Evolutionary conservation across 2,113 vertebrate genomes (phyloP), one percentile per base, ranked within the genome.

Genomic region (Labrus mixtus): DNA sequence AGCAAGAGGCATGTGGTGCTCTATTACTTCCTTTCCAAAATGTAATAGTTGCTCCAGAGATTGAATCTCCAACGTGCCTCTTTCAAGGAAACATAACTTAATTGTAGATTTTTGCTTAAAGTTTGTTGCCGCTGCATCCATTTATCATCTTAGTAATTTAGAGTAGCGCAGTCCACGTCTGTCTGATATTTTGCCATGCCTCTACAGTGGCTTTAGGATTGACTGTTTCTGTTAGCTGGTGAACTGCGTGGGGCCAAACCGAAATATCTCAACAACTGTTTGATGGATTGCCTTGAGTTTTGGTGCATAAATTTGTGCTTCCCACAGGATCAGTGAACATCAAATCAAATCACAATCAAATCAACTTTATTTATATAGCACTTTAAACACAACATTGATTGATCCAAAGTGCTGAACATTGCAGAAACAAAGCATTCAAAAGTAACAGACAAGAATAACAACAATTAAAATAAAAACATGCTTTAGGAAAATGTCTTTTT

Each of bases 211-310:
- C 37, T 36, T n/a, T 41, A 19, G 15, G 19, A n/a, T 2, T 20
- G 15, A 17, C 3, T 19, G 15, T 48, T 48, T 6, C 36, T 33
- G 59, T 50, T 1, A 2, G 15, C 12, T 10, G 48, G 3, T 41
- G 7, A 4, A 43, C 23, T 1, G 6, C 17, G 51, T 61, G 81
- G n/a, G 51, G 54, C 0, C 23, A 20, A 39, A 62, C n/a, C 53
- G 43, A 66, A 72, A 45, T 39, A 71, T 63, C 43, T 45, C 22
- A 65, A 39, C 13, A 54, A 22, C 7, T 50, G 45, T 63, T 64
- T 46, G 33, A 71, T 68, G 53, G 33, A 71, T 68, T 73, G 48
- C 53, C 8, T 1, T 39, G 43, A 68, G 55, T 55, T 61, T 68
- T 48, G 36, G 0, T 22, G 33, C 54, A 61, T 45, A 79, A 25